Percentiles rank a stretch among this genome's conserved stretches.
Evolutionary conservation across 2,113 vertebrate genomes (phyloP).

Genomic region (Corydoras maculifer): DNA sequence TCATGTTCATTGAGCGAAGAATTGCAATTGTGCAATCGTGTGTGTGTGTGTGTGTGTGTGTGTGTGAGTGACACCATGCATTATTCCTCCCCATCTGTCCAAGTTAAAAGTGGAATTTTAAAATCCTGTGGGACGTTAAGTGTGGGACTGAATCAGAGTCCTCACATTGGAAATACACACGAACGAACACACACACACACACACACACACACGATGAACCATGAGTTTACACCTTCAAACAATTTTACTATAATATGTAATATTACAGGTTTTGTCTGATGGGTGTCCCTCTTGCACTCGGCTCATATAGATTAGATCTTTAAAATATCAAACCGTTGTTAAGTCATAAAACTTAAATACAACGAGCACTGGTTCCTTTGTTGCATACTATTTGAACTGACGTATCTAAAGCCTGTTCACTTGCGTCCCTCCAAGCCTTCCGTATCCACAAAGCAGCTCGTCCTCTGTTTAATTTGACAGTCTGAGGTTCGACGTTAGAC

Average conservation of each 20-base stretch:
- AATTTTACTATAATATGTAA: too few species aligned
- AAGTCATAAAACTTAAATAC: background rate
- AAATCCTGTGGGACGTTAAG: background rate
- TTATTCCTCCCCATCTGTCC: constrained; percentile 47
- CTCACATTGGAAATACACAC: too few species aligned
- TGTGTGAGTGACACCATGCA: background rate
- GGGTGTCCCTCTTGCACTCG: too few species aligned
- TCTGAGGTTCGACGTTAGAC: background rate
- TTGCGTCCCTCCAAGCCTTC: background rate
- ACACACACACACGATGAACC: too few species aligned
- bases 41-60: constrained; percentile 2
- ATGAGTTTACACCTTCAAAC: too few species aligned
- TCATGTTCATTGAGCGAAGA: background rate
- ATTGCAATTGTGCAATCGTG: background rate
- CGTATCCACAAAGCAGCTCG: background rate
- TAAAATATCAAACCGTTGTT: too few species aligned
- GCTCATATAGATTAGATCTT: too few species aligned
- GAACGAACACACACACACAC: too few species aligned
- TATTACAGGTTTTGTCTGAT: too few species aligned
- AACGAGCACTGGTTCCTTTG: background rate
- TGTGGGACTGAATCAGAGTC: too few species aligned
- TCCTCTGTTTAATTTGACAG: background rate
- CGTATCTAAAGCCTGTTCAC: background rate
- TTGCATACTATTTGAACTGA: background rate
- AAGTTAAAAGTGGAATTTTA: constrained; percentile 11